Conservation (phyloP, 2,797 vertebrate species). For the Syngnathus acus region DNA sequence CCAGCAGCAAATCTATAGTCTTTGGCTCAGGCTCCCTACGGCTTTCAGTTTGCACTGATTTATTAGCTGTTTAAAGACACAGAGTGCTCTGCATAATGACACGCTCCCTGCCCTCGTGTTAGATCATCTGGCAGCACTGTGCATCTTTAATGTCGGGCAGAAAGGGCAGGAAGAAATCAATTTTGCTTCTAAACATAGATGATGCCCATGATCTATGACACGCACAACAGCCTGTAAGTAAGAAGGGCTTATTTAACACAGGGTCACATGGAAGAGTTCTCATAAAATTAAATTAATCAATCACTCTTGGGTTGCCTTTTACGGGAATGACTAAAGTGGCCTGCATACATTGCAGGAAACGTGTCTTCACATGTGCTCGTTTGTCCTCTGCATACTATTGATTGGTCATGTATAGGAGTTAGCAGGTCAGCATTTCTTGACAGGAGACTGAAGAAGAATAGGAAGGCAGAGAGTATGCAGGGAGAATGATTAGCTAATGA, state of each 20-base stretch:
- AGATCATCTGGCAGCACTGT: slow-evolving; percentile 28
- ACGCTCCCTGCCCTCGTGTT: slow-evolving; percentile 33
- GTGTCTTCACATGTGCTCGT: slow-evolving; percentile 43
- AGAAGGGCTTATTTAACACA: slow-evolving; percentile 45
- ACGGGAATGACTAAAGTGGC: slow-evolving; percentile 9
- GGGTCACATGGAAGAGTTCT: slow-evolving; percentile 39
- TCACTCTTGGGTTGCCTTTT: slow-evolving; percentile 22
- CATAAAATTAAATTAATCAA: slow-evolving; percentile 45
- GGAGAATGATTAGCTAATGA: not conserved
- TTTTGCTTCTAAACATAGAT: slow-evolving; percentile 63
- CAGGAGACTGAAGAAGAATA: slow-evolving; percentile 28
- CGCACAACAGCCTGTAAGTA: slow-evolving; percentile 33
- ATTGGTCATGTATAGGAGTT: slow-evolving; percentile 54
- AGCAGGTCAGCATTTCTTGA: slow-evolving; percentile 58
- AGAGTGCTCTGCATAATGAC: slow-evolving; percentile 42
- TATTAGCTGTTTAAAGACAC: slow-evolving; percentile 47
- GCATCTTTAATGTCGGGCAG: slow-evolving; percentile 53
- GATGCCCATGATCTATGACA: slow-evolving; percentile 55
- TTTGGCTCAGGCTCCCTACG: slow-evolving; percentile 27
- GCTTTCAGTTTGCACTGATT: slow-evolving; percentile 49
- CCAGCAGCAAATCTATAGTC: slow-evolving; percentile 36
- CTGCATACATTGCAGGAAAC: slow-evolving; percentile 30
- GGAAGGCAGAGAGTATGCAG: slow-evolving; percentile 19
- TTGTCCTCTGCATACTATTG: slow-evolving; percentile 57
- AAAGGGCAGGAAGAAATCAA: slow-evolving; percentile 58